Evolutionary conservation across 2,113 vertebrate species (phyloP), one percentile per base, ranked within the genome.

Genomic region (Herpetotheres cachinnans): DNA sequence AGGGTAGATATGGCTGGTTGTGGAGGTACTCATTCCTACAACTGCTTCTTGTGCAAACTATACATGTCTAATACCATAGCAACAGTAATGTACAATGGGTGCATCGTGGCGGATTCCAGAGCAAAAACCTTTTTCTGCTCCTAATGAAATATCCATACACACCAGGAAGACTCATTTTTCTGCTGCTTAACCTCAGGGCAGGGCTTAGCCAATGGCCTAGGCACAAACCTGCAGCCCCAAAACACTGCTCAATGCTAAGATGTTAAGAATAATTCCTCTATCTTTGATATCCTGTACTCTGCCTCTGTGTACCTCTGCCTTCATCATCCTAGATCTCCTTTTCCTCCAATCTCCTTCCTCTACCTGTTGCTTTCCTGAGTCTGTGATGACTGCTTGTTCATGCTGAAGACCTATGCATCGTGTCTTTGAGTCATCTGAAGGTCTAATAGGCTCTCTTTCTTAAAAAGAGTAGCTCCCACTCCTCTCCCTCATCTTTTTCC

Each of bases 31-130:
- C 1, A 1, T 49, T 88, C 63, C 24, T 44, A 82, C 84, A 91
- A 67, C 18, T 82, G 20, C 10, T 62, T 71, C 27, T 84, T 77
- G 12, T 40, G 49, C 25, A 91, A 73, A 46, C 14, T 4, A 7
- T 58, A 36, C 3, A 0, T 44, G 15, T 34, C 16, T 29, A 63
- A 22, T 56, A 65, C 13, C 21, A 20, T 26, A 83, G 42, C 32
- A 79, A 21, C 11, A 36, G 16, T 3, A 77, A 9, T 0, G 0
- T 56, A 26, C 0, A 1, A 58, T 34, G 15, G 27, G 40, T 65
- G 14, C 36, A n/a, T 63, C 9, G 3, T 29, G n/a, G 29, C 54
- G 36, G 27, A 58, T 67, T 91, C 15, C n/a, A 82, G 42, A 73
- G 46, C 4, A 56, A 49, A 65, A 40, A 3, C 3, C 4, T 55